Evolutionary conservation across 2,113 vertebrate species (phyloP).

Genomic region (Xenotilapia longispinis): DNA sequence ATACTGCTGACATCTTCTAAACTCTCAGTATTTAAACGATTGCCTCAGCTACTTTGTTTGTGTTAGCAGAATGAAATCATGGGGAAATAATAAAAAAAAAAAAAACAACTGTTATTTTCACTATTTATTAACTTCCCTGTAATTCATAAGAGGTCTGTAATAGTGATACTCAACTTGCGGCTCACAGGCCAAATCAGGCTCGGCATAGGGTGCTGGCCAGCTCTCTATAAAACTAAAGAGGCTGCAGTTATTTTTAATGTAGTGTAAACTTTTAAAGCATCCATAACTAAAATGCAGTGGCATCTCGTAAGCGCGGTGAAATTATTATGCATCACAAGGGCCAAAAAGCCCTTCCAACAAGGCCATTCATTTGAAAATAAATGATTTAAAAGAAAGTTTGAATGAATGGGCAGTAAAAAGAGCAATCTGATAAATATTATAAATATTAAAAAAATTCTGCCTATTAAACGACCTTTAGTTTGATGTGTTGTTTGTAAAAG

Average conservation of each 20-base stretch:
- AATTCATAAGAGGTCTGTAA: not conserved
- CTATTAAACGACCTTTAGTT: not conserved
- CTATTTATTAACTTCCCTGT: not conserved
- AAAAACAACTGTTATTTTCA: rapidly evolving
- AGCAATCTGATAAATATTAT: not conserved
- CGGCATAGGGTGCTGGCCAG: not conserved
- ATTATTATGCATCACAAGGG: not conserved
- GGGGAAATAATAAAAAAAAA: not conserved
- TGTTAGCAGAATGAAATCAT: not conserved
- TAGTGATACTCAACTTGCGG: not conserved
- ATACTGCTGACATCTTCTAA: not conserved
- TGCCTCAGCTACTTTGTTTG: not conserved
- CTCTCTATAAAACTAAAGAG: not conserved
- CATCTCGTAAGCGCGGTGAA: not conserved
- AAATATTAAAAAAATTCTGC: not conserved
- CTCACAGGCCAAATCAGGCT: not conserved
- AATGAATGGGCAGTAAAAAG: too few species aligned
- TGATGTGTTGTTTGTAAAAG: not conserved
- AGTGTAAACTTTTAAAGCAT: not conserved
- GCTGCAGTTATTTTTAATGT: not conserved
- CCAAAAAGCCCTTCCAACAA: not conserved
- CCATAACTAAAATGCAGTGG: not conserved
- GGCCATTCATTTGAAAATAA: not conserved
- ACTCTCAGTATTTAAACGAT: not conserved
- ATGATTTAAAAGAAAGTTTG: not conserved